phyloP scores from a whole-genome alignment of 2,113 vertebrate species.

The Oenanthe melanoleuca region DNA sequence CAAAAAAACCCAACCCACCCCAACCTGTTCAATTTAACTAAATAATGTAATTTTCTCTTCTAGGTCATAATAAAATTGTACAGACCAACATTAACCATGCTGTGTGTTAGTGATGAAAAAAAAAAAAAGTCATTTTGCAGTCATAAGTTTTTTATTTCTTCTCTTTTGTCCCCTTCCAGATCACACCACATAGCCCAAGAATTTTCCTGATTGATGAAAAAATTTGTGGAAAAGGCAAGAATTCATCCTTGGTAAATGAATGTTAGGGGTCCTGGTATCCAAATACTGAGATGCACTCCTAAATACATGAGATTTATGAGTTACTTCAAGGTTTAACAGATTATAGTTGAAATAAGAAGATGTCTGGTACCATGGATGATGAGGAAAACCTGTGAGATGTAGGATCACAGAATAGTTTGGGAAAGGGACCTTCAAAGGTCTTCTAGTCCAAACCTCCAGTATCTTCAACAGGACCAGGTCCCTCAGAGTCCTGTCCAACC shows the following conservation, averaged over 20 bases:
- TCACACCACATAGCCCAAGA: background rate
- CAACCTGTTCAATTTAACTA: background rate
- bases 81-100: background rate
- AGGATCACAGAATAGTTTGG: background rate
- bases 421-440: background rate
- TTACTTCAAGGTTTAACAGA: background rate
- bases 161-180: background rate
- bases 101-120: background rate
- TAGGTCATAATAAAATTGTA: background rate
- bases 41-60: background rate
- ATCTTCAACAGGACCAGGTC: background rate
- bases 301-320: too few relatives aligned
- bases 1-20: too few relatives aligned
- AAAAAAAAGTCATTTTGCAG: background rate
- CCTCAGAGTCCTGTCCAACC: too few relatives aligned
- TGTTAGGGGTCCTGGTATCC: background rate
- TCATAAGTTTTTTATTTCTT: background rate
- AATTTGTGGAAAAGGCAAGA: background rate
- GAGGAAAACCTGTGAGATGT: background rate
- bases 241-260: background rate
- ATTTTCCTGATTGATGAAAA: background rate
- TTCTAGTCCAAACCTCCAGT: background rate
- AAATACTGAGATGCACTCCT: background rate
- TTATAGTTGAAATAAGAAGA: background rate
- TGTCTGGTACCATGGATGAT: background rate